A percentile compares a stretch with the other conserved stretches of the same genome.
These are phyloP conservation scores for Xiphophorus maculatus DNA, from an alignment of 2,113 vertebrate species.

Conservation along the genomic window DNA sequence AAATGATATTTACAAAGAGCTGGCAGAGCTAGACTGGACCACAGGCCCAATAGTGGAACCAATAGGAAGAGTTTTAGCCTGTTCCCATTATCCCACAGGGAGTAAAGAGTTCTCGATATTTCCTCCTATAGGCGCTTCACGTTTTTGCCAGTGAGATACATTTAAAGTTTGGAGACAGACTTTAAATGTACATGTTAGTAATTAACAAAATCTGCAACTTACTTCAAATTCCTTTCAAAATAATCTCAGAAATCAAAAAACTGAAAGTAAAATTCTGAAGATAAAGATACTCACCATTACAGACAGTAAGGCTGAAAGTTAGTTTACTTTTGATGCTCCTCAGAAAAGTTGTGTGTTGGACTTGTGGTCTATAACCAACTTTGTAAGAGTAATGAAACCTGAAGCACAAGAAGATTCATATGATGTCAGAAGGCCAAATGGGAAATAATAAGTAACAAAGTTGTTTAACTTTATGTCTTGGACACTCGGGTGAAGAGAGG, in stretches of 20 bases:
- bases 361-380: slow-evolving; percentile 68
- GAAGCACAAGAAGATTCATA: not conserved
- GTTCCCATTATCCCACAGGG: too few relatives aligned
- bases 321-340: slow-evolving; percentile 56
- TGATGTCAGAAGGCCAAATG: not conserved
- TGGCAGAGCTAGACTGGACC: too few relatives aligned
- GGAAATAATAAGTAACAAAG: not conserved
- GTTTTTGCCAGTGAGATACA: not conserved
- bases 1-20: too few relatives aligned
- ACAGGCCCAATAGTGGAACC: too few relatives aligned
- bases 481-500: too few relatives aligned
- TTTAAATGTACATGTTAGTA: not conserved
- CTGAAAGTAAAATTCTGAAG: not conserved
- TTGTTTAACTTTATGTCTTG: too few relatives aligned
- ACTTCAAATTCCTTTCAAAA: not conserved
- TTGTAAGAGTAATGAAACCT: slow-evolving; percentile 78
- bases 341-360: slow-evolving; percentile 32
- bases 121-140: too few relatives aligned
- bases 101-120: too few relatives aligned
- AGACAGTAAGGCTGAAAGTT: slow-evolving; percentile 62
- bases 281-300: slow-evolving; percentile 60
- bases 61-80: too few relatives aligned
- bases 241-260: not conserved
- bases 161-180: not conserved
- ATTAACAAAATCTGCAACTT: not conserved